Evolutionary conservation across 2,888 invertebrate species (phyloP).

Genomic region (Eledone cirrhosa): DNA sequence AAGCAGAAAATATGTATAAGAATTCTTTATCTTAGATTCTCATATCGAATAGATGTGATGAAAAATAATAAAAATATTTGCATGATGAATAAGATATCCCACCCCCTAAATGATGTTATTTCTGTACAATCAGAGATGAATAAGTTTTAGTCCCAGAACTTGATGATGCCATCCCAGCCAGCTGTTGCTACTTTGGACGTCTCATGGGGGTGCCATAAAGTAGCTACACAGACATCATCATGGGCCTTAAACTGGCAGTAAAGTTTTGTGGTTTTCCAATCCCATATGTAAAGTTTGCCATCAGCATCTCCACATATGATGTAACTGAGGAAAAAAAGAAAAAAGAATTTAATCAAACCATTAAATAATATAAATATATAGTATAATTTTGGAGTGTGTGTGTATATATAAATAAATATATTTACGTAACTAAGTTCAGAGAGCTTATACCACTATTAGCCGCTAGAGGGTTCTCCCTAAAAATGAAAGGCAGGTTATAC

Average conservation of each 20-base stretch:
- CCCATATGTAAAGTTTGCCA: slow-evolving; percentile 98
- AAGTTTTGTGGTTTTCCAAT: slow-evolving; percentile 98
- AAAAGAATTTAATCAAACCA: not conserved
- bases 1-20: too few species aligned
- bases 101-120: too few species aligned
- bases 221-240: slow-evolving; percentile 93
- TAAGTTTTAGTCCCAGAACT: slow-evolving; percentile 88
- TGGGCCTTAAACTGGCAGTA: slow-evolving; percentile 99
- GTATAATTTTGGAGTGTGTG: too few species aligned
- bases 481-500: too few species aligned
- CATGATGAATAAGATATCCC: too few species aligned
- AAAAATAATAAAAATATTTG: not conserved
- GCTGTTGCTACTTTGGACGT: slow-evolving; percentile 96
- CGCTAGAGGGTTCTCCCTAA: too few species aligned
- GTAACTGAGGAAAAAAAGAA: slow-evolving; percentile 76
- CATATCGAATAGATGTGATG: too few species aligned
- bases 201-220: slow-evolving; percentile 98
- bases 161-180: slow-evolving; percentile 98
- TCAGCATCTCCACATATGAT: slow-evolving; percentile 98
- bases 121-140: too few species aligned
- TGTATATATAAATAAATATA: too few species aligned
- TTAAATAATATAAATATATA: not conserved
- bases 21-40: too few species aligned
- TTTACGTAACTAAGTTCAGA: too few species aligned
- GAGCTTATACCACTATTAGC: too few species aligned